phyloP scores from a whole-genome alignment of 2,797 vertebrate species.

The Chloroceryle amazona region DNA sequence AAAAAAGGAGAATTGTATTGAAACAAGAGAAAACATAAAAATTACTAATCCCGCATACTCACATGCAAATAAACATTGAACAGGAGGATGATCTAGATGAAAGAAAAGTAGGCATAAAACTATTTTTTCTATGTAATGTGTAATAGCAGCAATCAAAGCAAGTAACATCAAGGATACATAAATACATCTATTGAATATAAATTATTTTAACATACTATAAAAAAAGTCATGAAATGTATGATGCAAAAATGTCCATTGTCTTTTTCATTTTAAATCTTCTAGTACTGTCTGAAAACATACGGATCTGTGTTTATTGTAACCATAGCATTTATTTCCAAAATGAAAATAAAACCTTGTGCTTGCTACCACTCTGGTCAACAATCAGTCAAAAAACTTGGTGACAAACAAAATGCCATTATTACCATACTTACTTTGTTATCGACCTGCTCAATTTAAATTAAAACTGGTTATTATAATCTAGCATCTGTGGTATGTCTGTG shows the following conservation, averaged over 20 bases:
- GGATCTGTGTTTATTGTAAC: neutral
- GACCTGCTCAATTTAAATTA: neutral
- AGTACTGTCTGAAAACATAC: neutral
- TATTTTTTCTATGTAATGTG: neutral
- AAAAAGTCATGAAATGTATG: neutral
- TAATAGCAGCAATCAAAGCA: neutral
- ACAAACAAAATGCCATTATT: neutral
- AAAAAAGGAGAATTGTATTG: neutral
- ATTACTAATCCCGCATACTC: neutral
- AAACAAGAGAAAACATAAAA: neutral
- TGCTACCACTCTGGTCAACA: neutral
- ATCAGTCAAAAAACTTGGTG: neutral
- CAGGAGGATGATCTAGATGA: neutral
- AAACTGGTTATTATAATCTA: neutral
- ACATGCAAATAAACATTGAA: neutral
- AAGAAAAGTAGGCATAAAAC: neutral
- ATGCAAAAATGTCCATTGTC: neutral
- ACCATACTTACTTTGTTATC: neutral
- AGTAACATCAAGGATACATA: neutral
- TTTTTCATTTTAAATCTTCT: neutral
- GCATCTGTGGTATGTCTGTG: neutral
- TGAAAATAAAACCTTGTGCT: neutral
- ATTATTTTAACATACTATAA: slow-evolving; percentile 30
- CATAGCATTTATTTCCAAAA: neutral
- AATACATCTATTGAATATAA: neutral